These are phyloP conservation scores for Troides aeacus DNA, from an alignment of 2,888 invertebrate genomes.

Conservation along the genomic window DNA sequence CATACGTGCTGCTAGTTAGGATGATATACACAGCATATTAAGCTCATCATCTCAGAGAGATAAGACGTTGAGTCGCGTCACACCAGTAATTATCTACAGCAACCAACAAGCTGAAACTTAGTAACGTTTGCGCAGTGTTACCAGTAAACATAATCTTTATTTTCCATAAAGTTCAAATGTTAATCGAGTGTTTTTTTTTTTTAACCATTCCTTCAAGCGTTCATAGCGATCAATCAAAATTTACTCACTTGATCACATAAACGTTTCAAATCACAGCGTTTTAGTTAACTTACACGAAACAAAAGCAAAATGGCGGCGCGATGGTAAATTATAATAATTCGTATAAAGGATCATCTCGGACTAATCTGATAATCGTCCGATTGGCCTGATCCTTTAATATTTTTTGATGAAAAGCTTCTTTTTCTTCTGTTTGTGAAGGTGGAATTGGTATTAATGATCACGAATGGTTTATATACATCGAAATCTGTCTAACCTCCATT, in stretches of 20 bases:
- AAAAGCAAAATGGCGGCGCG: slow-evolving; percentile 31
- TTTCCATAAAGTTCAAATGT: slow-evolving; percentile 22
- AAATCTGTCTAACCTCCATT: background rate
- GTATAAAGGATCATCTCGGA: slow-evolving; percentile 38
- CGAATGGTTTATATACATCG: slow-evolving; percentile 3
- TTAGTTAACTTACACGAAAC: slow-evolving; percentile 29
- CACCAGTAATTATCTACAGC: too few relatives aligned
- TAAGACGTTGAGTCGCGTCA: too few relatives aligned
- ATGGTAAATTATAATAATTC: slow-evolving; percentile 43
- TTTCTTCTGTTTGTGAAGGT: slow-evolving; percentile 22
- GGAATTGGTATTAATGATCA: slow-evolving; percentile 20
- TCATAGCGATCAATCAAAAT: slow-evolving; percentile 34
- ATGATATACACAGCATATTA: too few relatives aligned
- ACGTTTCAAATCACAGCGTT: slow-evolving; percentile 33
- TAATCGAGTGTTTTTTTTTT: slow-evolving; percentile 5
- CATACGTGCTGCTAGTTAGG: too few relatives aligned
- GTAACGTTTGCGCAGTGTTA: too few relatives aligned
- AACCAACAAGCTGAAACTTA: too few relatives aligned
- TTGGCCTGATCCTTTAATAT: slow-evolving; percentile 33
- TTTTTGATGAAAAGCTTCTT: slow-evolving; percentile 30
- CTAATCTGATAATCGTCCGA: slow-evolving; percentile 41
- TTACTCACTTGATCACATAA: slow-evolving; percentile 31
- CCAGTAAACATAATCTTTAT: background rate
- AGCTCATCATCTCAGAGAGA: too few relatives aligned
- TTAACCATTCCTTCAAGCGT: background rate